Evolutionary conservation across 2,113 vertebrate species (phyloP).

Genomic region (Rafetus swinhoei): DNA sequence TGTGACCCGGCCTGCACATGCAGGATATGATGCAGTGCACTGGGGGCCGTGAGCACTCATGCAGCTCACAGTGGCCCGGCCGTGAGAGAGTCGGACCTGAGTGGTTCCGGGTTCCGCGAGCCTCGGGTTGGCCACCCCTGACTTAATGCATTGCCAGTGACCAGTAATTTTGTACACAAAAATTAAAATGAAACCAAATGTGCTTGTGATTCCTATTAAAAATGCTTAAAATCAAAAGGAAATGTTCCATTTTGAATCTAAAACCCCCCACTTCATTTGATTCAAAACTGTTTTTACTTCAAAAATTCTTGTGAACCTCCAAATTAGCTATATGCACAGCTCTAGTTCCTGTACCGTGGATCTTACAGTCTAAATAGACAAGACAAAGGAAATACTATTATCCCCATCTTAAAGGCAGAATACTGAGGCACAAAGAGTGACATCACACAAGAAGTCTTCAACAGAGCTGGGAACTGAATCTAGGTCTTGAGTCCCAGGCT

Average conservation of each 20-base stretch:
- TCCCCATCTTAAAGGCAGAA: background rate
- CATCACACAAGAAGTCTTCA: background rate
- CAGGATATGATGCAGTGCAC: too few relatives aligned
- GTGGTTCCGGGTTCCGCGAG: too few relatives aligned
- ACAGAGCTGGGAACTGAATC: constrained; percentile 32
- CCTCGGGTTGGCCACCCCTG: too few relatives aligned
- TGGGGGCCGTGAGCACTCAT: too few relatives aligned
- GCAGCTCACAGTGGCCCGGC: too few relatives aligned
- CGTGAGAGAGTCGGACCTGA: too few relatives aligned
- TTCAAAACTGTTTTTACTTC: background rate
- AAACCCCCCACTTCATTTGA: background rate
- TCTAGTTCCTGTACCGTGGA: constrained; percentile 1
- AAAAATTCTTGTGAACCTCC: background rate
- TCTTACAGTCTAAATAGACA: background rate
- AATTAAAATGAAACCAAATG: background rate
- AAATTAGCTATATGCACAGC: background rate
- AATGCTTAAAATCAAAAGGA: background rate
- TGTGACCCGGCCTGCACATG: too few relatives aligned
- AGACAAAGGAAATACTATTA: constrained; percentile 24
- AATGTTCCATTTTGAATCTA: background rate
- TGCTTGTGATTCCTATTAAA: background rate
- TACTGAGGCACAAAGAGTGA: constrained; percentile 16
- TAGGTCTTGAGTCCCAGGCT: background rate
- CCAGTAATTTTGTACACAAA: background rate
- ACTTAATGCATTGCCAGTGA: background rate